These are phyloP conservation scores for Doris montereyensis DNA, from an alignment of 2,888 invertebrate genomes.

Conservation along the genomic window DNA sequence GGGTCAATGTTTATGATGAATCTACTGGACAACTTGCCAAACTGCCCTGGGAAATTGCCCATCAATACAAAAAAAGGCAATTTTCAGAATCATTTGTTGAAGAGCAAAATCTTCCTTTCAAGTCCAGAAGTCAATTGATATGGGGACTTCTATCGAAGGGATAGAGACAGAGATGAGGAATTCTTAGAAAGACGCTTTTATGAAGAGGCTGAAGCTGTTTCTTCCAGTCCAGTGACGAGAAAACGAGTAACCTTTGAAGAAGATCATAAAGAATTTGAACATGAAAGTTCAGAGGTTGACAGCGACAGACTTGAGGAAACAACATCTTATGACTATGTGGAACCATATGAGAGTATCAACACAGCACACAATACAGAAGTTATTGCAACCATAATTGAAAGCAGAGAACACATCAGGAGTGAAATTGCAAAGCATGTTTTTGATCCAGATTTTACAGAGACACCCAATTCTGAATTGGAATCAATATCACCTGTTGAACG, in stretches of 20 bases:
- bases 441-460: constrained; percentile 39
- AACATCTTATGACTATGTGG: no score
- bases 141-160: constrained; percentile 62
- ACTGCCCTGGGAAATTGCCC: constrained; percentile 65
- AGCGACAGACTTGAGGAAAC: not conserved
- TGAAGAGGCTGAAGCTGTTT: constrained; percentile 33
- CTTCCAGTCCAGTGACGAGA: constrained; percentile 29
- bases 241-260: constrained; percentile 47
- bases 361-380: constrained; percentile 65
- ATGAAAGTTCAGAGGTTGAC: no score
- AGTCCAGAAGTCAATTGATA: constrained; percentile 57
- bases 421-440: constrained; percentile 50
- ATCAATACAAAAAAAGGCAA: constrained; percentile 64
- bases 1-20: constrained; percentile 65
- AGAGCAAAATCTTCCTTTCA: constrained; percentile 53
- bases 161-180: constrained; percentile 42
- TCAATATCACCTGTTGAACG: no score
- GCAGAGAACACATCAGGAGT: constrained; percentile 50
- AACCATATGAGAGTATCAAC: constrained; percentile 67
- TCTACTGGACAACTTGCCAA: constrained; percentile 54
- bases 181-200: constrained; percentile 33
- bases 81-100: constrained; percentile 62
- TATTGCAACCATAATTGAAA: constrained; percentile 58
- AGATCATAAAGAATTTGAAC: no score
- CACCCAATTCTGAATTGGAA: no score